Evolutionary conservation across 2,797 vertebrate species (phyloP).

Genomic region (Falco novaeseelandiae): DNA sequence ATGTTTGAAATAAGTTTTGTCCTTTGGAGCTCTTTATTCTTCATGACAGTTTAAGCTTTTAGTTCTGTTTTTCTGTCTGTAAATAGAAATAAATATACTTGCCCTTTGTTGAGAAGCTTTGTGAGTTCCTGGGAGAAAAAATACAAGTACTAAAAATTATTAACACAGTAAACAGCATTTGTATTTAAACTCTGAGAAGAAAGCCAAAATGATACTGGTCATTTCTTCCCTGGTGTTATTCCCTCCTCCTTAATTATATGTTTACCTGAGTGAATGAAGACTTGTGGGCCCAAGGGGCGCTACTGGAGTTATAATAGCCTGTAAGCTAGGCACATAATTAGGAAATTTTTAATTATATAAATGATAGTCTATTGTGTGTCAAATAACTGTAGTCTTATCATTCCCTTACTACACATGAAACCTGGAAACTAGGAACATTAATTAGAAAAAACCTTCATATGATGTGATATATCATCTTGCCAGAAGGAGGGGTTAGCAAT

Average conservation of each 20-base stretch:
- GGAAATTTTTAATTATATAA: background rate
- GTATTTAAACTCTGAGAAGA: background rate
- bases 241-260: background rate
- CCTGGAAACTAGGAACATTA: background rate
- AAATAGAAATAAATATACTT: background rate
- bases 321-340: background rate
- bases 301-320: background rate
- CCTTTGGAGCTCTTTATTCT: background rate
- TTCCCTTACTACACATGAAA: background rate
- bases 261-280: constrained; percentile 1
- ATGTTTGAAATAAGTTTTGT: background rate
- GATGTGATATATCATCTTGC: background rate
- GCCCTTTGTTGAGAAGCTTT: background rate
- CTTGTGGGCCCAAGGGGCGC: background rate
- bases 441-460: background rate
- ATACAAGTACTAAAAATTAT: background rate
- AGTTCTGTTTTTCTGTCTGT: background rate
- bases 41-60: background rate
- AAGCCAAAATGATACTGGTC: background rate
- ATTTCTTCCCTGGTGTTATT: background rate
- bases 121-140: background rate
- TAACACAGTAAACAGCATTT: background rate
- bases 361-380: background rate
- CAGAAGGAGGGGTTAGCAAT: background rate
- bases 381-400: background rate